Percentiles rank a stretch among this genome's conserved stretches.
These are phyloP conservation scores for Ibidorhyncha struthersii DNA, from an alignment of 2,113 vertebrate species.

Conservation along the genomic window DNA sequence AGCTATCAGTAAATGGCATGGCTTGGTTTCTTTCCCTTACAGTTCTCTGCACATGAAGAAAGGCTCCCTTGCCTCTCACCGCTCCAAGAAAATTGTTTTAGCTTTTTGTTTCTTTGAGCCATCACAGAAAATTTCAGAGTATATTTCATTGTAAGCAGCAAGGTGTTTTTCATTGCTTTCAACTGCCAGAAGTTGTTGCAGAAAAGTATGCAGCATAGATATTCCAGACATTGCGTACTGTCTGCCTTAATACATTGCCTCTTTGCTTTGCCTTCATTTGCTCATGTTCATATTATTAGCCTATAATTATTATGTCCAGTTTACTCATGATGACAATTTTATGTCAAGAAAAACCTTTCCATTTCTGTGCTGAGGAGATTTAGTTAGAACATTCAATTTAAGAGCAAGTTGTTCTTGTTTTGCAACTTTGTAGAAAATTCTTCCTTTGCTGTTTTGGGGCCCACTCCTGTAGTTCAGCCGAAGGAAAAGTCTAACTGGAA, in stretches of 20 bases:
- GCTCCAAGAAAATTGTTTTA: neutral
- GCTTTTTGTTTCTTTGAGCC: neutral
- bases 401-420: neutral
- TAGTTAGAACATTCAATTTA: neutral
- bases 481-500: neutral
- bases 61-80: neutral
- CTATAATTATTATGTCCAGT: neutral
- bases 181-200: neutral
- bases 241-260: neutral
- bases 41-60: neutral
- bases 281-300: neutral
- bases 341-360: neutral
- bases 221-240: neutral
- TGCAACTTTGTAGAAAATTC: neutral
- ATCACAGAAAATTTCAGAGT: neutral
- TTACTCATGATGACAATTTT: neutral
- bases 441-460: neutral
- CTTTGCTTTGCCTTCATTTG: neutral
- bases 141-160: neutral
- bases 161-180: neutral
- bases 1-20: neutral
- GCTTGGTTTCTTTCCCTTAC: neutral
- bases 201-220: neutral
- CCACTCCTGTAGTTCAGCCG: neutral
- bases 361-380: neutral